phyloP scores from a whole-genome alignment of 2,113 vertebrate species.

The Gnathonemus longibarbis region DNA sequence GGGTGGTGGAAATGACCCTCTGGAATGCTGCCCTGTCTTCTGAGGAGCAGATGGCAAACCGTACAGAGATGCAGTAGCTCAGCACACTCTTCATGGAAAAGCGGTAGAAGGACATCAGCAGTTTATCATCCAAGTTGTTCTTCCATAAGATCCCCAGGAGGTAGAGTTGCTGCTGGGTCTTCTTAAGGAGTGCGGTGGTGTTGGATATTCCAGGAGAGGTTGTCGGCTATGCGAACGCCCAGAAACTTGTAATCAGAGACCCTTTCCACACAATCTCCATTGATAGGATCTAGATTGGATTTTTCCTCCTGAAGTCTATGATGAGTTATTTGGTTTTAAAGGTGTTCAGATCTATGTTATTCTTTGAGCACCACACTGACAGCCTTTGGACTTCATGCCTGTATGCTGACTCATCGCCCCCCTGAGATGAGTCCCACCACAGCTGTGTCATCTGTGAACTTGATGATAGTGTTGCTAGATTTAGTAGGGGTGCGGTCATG shows the following conservation, averaged over 20 bases:
- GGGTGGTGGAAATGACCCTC: background rate
- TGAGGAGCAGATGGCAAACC: background rate
- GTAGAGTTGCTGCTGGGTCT: background rate
- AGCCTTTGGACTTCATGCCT: background rate
- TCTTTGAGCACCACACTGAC: background rate
- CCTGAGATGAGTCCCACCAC: background rate
- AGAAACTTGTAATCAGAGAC: background rate
- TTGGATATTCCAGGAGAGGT: background rate
- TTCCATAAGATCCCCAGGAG: background rate
- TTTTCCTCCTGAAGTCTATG: background rate
- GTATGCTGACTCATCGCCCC: background rate
- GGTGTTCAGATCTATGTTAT: background rate
- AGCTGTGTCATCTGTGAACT: background rate
- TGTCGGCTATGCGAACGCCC: background rate
- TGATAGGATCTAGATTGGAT: background rate
- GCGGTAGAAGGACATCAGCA: background rate
- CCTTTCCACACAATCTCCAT: background rate
- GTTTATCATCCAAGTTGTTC: background rate
- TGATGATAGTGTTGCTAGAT: background rate
- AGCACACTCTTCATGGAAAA: background rate
- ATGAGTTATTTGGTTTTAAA: background rate
- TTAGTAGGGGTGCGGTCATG: background rate
- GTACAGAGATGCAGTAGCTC: background rate
- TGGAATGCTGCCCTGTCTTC: background rate
- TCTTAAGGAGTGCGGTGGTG: background rate